Evolutionary conservation across 2,888 invertebrate species (phyloP).

Genomic region (Emmelina monodactyla): DNA sequence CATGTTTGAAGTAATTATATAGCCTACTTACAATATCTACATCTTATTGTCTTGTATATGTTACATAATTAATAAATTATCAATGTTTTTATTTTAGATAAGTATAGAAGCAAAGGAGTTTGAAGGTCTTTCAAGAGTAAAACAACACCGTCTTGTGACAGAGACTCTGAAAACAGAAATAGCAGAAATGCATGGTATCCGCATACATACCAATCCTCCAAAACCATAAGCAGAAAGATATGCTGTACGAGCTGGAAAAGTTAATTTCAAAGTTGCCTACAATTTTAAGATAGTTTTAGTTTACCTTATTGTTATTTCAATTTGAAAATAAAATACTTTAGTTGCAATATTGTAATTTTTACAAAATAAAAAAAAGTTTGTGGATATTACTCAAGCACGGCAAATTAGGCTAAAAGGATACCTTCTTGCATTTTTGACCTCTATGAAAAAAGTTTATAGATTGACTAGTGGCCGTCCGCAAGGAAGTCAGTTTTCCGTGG

Average conservation of each 20-base stretch:
- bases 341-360: too few species aligned
- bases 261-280: not conserved
- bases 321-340: too few species aligned
- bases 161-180: conserved; percentile 79
- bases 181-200: conserved; percentile 83
- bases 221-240: not conserved
- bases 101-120: conserved; percentile 75
- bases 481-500: too few species aligned
- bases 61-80: conserved; percentile 3
- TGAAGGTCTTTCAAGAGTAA: conserved; percentile 71
- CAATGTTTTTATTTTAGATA: conserved; percentile 31
- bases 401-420: too few species aligned
- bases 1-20: conserved; percentile 72
- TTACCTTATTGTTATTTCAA: too few species aligned
- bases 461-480: too few species aligned
- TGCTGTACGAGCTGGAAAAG: not conserved
- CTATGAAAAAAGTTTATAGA: too few species aligned
- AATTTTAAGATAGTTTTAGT: not conserved
- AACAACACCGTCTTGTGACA: conserved; percentile 78
- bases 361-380: too few species aligned
- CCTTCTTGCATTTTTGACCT: too few species aligned
- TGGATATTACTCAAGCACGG: too few species aligned
- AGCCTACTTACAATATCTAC: not conserved
- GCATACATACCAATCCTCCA: conserved; percentile 72
- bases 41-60: not conserved